Evolutionary conservation across 53 echinoderm and acorn worm genomes (phyloP), one percentile per base, ranked within the genome.

Genomic region (Paelopatides confundens): DNA sequence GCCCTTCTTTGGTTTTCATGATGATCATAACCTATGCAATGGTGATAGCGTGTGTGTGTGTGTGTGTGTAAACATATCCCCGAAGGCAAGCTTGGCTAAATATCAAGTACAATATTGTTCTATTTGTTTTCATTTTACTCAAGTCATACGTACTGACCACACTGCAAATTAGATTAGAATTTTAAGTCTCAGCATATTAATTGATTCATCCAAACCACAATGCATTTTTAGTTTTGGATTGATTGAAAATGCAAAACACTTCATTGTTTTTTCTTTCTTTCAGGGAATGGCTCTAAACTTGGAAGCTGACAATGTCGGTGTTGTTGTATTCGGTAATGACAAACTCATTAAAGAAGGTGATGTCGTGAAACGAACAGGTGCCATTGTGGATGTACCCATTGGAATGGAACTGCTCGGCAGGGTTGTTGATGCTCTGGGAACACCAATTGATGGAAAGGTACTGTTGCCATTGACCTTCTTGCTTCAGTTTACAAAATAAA

Each of bases 241-340:
- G 52, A 51, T 51, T 11, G 11, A 17, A 51, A 11, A 51, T 11
- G 11, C 52, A 51, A 51, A 51, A 51, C 52, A 51, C 11, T 51
- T 17, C 17, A n/a, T n/a, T 29, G 35, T 30, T 18, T 67, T 53
- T 67, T 3, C 6, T 23, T 48, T 46, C 21, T 23, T 86, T 5
- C 71, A 96, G 99, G 99, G 99, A 94, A 99, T 99, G 99, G 99
- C 99, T 58, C 88, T 99, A 85, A 99, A 99, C 91, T 99, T 99
- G 91, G 99, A 99, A 81, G 91, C 94, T 37, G 99, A 99, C 91
- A 99, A 95, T 88, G 96, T 96, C 52, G 99, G 99, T 96, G 95
- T 99, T 71, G 99, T 99, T 38, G 99, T 99, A 33, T 99, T 98
- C 58, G 99, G 99, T 94, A 99, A 99, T 81, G 99, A 99, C 89